Evolutionary conservation across 1,140 invertebrate species (phyloP), one percentile per base, ranked within the genome.

Genomic region (Drosophila orosa): DNA sequence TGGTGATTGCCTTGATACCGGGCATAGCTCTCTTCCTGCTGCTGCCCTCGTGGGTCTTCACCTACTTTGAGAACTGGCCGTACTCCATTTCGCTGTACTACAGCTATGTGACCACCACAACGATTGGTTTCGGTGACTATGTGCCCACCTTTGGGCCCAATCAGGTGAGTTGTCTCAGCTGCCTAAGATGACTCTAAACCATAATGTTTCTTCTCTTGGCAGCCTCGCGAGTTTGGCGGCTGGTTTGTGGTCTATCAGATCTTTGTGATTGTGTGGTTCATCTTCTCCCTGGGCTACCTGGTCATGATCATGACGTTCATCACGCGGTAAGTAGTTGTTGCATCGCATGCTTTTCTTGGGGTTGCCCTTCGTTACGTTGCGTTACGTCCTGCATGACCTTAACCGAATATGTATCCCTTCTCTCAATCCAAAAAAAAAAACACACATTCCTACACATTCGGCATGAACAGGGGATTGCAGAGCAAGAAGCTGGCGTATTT

Each of bases 91-190:
- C 97, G 1, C 94, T 98, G 39, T 99, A 99, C 91, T 99, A 97
- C 81, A 96, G 96, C 15, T 98, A 98, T 91, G 96, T 98, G 27
- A 98, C 97, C 0, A 94, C 98, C 3, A 97, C 97, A 1, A 99
- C 98, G 9, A 98, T 98, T 79, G 98, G 98, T 22, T 99, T 98
- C 91, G 98, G 98, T 35, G 98, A 99, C 92, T 96, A 95, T 80
- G 97, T 98, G 17, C 97, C 98, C 80, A 92, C 91, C 7, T 92
- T 92, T 76, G 80, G 89, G 3, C n/a, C 86, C 52, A 78, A 84
- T 66, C 91, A 92, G 96, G 96, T 95, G 91, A 92, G 84, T 22
- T 25, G 48, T 8, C 12, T 3, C 3, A n/a, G 2, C n/a, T 2
- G n/a, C n/a, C 4, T 17, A 13, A 29, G 12, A 4, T 25, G 1